A percentile compares a stretch with the other conserved stretches of the same genome.
Conservation (phyloP, 2,113 vertebrate genomes). For the cattle (Bos taurus) region DNA sequence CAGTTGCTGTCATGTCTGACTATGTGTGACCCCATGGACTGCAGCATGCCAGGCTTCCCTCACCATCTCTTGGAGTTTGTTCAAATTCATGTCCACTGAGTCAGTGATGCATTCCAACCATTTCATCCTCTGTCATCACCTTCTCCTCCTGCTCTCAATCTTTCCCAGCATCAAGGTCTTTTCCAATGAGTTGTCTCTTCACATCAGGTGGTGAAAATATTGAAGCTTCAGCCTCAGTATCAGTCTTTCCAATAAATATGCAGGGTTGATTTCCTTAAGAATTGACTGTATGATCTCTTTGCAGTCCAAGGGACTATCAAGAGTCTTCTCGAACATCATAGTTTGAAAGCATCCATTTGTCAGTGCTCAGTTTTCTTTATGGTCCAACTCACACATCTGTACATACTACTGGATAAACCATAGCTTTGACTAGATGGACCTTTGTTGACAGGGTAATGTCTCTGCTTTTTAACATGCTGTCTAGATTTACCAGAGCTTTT, state of each 20-base stretch:
- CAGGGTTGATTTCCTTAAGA: neutral
- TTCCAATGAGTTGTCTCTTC: neutral
- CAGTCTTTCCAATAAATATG: neutral
- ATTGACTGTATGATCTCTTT: neutral
- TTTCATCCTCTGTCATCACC: neutral
- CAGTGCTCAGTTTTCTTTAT: neutral
- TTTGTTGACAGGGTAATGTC: neutral
- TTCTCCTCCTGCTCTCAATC: neutral
- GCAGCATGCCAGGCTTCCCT: neutral
- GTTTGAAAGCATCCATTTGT: neutral
- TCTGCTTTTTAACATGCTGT: neutral
- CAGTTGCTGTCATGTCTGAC: neutral
- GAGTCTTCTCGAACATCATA: neutral
- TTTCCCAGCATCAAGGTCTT: neutral
- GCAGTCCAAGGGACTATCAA: neutral
- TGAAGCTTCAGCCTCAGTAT: neutral
- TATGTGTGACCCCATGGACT: rapidly evolving
- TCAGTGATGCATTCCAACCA: neutral
- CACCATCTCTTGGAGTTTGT: neutral
- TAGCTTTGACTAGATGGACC: neutral
- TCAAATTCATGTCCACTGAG: neutral
- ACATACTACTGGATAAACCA: neutral
- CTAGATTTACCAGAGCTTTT: neutral
- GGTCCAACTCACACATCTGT: neutral
- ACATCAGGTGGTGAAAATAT: neutral